These are phyloP conservation scores for Heteronetta atricapilla DNA, from an alignment of 2,113 vertebrate species.

Conservation along the genomic window DNA sequence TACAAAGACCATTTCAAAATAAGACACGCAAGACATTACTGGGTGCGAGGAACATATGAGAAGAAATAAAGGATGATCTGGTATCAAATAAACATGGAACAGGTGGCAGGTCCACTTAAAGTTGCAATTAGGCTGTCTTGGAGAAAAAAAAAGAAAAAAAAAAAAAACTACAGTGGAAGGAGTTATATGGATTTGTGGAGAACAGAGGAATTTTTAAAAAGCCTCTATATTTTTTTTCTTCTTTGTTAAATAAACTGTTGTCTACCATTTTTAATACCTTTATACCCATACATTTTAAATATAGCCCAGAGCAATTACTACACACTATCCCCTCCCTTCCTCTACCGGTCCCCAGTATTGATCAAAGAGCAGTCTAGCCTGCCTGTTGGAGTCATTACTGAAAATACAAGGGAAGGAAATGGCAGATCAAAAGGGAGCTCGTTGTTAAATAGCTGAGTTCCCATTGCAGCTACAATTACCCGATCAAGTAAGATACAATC, in stretches of 20 bases:
- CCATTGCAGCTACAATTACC: background rate
- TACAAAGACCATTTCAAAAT: conserved; percentile 24
- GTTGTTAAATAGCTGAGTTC: background rate
- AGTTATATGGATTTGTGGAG: background rate
- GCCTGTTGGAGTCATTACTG: background rate
- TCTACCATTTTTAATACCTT: background rate
- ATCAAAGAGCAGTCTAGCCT: conserved; percentile 10
- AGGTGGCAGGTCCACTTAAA: background rate
- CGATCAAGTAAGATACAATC: background rate
- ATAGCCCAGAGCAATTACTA: background rate
- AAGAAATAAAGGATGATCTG: conserved; percentile 18
- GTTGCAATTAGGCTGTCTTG: background rate
- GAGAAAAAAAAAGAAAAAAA: background rate
- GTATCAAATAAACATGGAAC: background rate
- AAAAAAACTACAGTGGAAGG: background rate
- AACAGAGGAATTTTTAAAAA: background rate
- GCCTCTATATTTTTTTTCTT: background rate
- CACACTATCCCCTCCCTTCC: no score
- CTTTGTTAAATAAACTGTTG: conserved; percentile 13
- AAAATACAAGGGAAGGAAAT: background rate
- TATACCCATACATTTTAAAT: background rate
- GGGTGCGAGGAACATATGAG: background rate
- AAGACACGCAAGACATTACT: background rate
- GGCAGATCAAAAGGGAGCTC: background rate
- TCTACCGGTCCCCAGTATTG: background rate